Conservation (phyloP, 1,140 invertebrate genomes). For the Micrasema minimum region DNA sequence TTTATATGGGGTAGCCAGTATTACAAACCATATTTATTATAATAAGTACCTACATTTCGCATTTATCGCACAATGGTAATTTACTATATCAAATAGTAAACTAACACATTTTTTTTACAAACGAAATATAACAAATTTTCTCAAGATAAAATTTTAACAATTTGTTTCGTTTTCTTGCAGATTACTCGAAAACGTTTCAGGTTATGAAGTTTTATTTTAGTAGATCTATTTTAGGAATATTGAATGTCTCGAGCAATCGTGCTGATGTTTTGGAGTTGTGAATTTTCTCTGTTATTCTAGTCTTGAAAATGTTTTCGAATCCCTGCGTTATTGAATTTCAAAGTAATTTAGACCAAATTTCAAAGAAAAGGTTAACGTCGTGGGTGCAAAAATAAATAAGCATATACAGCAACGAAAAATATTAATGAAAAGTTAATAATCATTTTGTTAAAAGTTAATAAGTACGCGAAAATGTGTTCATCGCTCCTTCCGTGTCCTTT, state of each 20-base stretch:
- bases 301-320: no score
- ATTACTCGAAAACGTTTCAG: no score
- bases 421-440: neutral
- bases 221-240: constrained; percentile 47
- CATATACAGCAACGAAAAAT: no score
- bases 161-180: no score
- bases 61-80: no score
- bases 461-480: constrained; percentile 66
- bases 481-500: constrained; percentile 78
- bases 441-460: no score
- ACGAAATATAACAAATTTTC: no score
- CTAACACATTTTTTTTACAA: neutral
- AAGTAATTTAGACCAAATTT: no score
- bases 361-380: no score
- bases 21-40: neutral
- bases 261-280: constrained; percentile 20
- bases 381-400: no score
- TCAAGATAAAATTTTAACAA: no score
- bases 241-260: constrained; percentile 30
- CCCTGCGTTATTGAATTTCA: no score
- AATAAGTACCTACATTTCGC: neutral
- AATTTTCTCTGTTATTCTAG: constrained; percentile 11
- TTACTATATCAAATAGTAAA: neutral
- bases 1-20: neutral
- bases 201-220: constrained; percentile 48